Evolutionary conservation across 2,888 invertebrate genomes (phyloP).

Genomic region (Hirudinaria manillensis): DNA sequence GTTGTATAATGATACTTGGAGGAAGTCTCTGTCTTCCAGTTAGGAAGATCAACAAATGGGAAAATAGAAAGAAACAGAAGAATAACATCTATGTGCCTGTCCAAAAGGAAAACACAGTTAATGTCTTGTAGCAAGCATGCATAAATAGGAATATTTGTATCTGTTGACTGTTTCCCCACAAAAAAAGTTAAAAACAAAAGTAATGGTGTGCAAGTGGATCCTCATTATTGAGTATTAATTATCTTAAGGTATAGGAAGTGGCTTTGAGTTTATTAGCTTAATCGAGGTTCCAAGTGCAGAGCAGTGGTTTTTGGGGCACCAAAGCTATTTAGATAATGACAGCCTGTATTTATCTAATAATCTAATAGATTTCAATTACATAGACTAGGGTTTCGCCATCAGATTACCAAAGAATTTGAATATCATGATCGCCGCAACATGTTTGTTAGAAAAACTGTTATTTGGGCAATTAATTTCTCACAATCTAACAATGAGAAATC

Average conservation of each 20-base stretch:
- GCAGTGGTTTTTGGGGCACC: no score
- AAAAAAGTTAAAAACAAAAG: no score
- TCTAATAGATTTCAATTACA: no score
- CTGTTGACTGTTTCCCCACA: no score
- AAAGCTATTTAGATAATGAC: no score
- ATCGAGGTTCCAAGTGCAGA: no score
- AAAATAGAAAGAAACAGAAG: conserved; percentile 16
- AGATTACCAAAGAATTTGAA: conserved; percentile 29
- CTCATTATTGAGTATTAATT: no score
- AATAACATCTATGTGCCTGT: background rate
- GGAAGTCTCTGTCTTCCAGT: conserved; percentile 37
- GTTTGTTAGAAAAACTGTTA: background rate
- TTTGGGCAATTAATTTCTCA: background rate
- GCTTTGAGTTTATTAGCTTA: no score
- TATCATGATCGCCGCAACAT: conserved; percentile 18
- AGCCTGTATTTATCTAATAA: no score
- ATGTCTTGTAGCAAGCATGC: background rate
- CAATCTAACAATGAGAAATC: background rate
- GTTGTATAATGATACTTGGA: conserved; percentile 35
- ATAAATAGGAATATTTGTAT: background rate
- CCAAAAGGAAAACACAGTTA: conserved; percentile 11
- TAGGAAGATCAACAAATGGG: conserved; percentile 32
- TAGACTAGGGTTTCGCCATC: conserved; percentile 8
- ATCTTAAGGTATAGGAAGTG: no score
- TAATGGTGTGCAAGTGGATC: no score